Conservation (phyloP, 1,140 invertebrate species). For the Leptonema lineaticorne region DNA sequence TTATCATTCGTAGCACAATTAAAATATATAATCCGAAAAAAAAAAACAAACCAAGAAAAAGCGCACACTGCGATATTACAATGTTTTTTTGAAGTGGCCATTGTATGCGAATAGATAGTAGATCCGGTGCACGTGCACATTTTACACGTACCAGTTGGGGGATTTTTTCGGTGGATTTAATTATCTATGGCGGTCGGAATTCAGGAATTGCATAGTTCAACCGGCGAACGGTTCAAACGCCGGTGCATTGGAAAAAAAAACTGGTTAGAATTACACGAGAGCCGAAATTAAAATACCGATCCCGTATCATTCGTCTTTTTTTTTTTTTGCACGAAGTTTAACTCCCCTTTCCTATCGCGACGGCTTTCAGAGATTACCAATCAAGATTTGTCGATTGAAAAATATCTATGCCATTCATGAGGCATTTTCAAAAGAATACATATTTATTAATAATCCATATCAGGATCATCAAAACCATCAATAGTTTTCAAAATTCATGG, state of each 20-base stretch:
- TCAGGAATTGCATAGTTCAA: constrained; percentile 27
- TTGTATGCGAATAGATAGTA: no score
- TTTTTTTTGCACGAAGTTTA: background rate
- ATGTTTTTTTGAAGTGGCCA: no score
- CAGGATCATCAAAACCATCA: no score
- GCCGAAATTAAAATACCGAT: constrained; percentile 28
- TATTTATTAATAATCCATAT: no score
- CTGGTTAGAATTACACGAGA: constrained; percentile 7
- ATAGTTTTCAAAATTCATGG: no score
- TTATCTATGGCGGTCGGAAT: constrained; percentile 16
- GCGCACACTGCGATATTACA: background rate
- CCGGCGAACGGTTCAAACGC: constrained; percentile 7
- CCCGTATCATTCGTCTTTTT: constrained; percentile 23
- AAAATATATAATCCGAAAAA: no score
- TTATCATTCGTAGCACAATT: no score
- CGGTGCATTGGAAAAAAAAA: constrained; percentile 17
- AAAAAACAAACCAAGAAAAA: no score
- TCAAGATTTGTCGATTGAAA: no score
- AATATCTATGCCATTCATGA: no score
- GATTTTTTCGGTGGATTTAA: constrained; percentile 13
- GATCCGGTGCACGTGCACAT: background rate
- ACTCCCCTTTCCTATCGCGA: background rate
- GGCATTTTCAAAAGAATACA: no score
- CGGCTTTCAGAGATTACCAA: no score
- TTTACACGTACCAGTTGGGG: background rate